Evolutionary conservation across 2,113 vertebrate species (phyloP).

Genomic region (Orcinus orca): DNA sequence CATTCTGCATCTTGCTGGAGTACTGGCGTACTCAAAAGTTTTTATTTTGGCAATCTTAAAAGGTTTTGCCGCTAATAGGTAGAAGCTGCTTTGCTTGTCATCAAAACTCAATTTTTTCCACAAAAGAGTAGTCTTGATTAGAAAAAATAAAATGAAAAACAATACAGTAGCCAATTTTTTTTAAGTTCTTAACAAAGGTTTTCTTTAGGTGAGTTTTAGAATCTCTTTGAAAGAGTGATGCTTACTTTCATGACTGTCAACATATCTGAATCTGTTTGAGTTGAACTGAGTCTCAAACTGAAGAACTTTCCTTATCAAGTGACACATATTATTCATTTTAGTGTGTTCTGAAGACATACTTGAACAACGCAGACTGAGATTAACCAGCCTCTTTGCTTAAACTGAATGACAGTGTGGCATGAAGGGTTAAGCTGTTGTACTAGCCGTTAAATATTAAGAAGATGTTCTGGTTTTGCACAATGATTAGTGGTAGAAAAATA

Average conservation of each 20-base stretch:
- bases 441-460: neutral
- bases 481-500: neutral
- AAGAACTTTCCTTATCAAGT: neutral
- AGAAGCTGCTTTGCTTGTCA: neutral
- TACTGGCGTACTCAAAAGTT: neutral
- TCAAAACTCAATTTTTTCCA: neutral
- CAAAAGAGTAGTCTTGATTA: neutral
- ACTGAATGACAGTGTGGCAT: neutral
- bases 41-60: neutral
- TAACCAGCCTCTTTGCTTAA: neutral
- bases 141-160: conserved; percentile 13
- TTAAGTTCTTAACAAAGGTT: neutral
- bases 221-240: neutral
- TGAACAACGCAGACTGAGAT: neutral
- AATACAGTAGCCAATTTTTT: neutral
- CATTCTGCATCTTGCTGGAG: neutral
- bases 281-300: neutral
- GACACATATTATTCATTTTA: neutral
- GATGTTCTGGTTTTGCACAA: neutral
- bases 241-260: neutral
- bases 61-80: neutral
- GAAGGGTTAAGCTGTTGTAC: neutral
- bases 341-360: neutral
- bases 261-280: neutral
- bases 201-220: neutral